These are phyloP conservation scores for Protodeltote pygarga DNA, from an alignment of 2,888 invertebrate genomes.

Conservation along the genomic window DNA sequence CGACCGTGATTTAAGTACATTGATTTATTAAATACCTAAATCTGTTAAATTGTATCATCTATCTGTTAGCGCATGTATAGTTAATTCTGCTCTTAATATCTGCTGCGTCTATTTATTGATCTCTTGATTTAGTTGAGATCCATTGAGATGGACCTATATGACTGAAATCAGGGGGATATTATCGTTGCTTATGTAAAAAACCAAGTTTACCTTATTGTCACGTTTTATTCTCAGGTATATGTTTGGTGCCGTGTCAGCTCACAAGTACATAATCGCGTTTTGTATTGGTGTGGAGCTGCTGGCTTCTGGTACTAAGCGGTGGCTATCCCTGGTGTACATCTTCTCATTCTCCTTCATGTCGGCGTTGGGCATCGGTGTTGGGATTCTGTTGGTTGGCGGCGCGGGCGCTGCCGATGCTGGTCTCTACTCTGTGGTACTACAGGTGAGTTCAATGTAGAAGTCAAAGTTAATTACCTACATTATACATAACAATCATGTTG, in stretches of 20 bases:
- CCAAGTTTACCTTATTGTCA: not conserved
- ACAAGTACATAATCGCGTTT: constrained; percentile 95
- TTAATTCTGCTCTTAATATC: too few species aligned
- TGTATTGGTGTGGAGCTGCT: constrained; percentile 95
- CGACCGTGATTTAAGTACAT: too few species aligned
- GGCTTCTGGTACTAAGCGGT: constrained; percentile 88
- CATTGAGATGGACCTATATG: too few species aligned
- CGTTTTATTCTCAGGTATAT: constrained; percentile 87
- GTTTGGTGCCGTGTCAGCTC: constrained; percentile 94
- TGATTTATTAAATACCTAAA: too few species aligned
- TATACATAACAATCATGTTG: too few species aligned
- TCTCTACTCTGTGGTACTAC: constrained; percentile 89
- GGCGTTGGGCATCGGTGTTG: constrained; percentile 92
- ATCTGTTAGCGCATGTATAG: too few species aligned
- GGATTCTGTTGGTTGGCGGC: constrained; percentile 89
- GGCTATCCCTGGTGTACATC: constrained; percentile 89
- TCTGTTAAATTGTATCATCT: too few species aligned
- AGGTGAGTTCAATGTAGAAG: constrained; percentile 84
- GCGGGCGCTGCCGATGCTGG: constrained; percentile 86
- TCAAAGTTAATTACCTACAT: not conserved
- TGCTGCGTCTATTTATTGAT: too few species aligned
- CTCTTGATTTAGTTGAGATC: too few species aligned
- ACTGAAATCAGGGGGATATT: too few species aligned
- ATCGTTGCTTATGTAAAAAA: not conserved
- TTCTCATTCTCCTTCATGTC: constrained; percentile 93